Percentiles rank a stretch among this genome's conserved stretches.
phyloP scores from a whole-genome alignment of 2,888 invertebrate species.

The Dugesia japonica region DNA sequence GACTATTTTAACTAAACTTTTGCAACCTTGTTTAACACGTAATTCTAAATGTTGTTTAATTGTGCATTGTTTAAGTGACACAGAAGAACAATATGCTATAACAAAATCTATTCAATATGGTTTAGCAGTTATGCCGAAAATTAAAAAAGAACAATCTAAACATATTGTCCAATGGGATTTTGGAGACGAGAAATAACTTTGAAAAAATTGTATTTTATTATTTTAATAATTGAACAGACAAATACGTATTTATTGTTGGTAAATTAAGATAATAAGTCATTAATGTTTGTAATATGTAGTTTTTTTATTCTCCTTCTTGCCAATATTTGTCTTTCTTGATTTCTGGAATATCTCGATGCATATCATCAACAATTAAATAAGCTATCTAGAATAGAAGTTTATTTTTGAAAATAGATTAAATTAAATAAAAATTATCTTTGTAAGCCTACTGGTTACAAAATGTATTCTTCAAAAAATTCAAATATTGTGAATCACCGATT shows the following conservation, averaged over 20 bases:
- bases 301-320: not conserved
- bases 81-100: not conserved
- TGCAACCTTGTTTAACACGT: conserved; percentile 15
- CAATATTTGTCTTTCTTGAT: conserved; percentile 5
- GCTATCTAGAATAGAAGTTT: conserved; percentile 44
- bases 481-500: no score
- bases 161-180: not conserved
- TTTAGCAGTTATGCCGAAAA: not conserved
- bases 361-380: conserved; percentile 23
- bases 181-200: not conserved
- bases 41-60: conserved; percentile 23
- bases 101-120: not conserved
- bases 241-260: no score
- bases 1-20: not conserved
- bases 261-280: not conserved
- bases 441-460: no score
- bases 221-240: no score
- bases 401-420: not conserved
- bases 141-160: not conserved
- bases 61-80: not conserved
- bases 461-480: no score
- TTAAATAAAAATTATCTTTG: no score
- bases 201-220: no score
- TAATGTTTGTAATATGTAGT: not conserved
- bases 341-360: conserved; percentile 17